Base-by-base conservation (phyloP, 2,113 vertebrate genomes). In the Pelvicachromis taeniatus region DNA sequence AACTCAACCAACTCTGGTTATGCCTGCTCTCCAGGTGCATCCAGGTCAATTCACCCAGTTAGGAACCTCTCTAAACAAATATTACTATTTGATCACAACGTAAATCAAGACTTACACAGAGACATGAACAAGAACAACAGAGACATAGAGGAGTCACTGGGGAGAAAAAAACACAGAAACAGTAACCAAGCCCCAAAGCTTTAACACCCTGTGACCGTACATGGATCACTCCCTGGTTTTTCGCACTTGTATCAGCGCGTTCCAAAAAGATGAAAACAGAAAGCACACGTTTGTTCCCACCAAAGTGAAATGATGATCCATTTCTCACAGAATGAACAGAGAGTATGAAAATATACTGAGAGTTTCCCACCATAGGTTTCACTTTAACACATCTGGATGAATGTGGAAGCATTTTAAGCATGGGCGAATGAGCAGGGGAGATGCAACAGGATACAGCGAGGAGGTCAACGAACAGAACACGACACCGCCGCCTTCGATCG, bases 351-450 rank as follows among this genome's bases (percentile, higher is more conserved):
- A 26, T 29, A 58, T 29, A 7, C 31, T 29, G 9, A 58, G 2
- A 56, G 38, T 29, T 45, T 58, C 55, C 23, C 38, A 79, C 40
- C 54, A 13, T 16, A 75, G 11, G 45, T 75, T 31, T 58, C 21
- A 31, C 31, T 45, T 79, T 59, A 40, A 48, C 26, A 45, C 55
- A 80, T 31, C 55, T 82, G 83, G 80, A 85, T 53, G 9, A 42
- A 84, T 31, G 77, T 6, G 26, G 52, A 59, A 65, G 50, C 4
- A 10, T 5, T 13, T 40, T 5, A 2, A 82, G 48, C 70, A 75
- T 56, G 58, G 68, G 33, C 17, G 23, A 77, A 70, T 48, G 78
- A 78, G 31, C 33, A 31, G 40, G n/a, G 54, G n/a, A 78, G 26
- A 56, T 16, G 33, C 17, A 54, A 29, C 70, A 29, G 21, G 88